Base-by-base conservation (phyloP, 2,113 vertebrate species). In the Garra rufa region DNA sequence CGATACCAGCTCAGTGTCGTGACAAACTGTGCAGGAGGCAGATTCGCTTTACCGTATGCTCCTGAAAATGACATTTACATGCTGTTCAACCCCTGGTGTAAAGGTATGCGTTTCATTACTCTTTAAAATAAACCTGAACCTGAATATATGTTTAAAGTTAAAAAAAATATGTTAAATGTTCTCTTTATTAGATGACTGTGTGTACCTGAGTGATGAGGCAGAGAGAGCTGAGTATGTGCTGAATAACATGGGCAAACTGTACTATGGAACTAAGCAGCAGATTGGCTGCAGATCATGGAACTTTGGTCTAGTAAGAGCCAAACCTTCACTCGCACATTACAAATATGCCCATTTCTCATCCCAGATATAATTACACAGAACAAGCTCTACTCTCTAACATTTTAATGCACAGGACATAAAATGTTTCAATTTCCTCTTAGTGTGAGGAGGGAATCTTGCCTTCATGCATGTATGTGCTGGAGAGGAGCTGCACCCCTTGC, bases 201-300 rank as follows among this genome's bases (percentile, higher is more conserved):
- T 77, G 76, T 77, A 77, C 52, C 50, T 77, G 30, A 9, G 24
- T 15, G 76, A 77, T 1, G 76, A 77, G 5, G 11, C 76, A 0
- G 50, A 77, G 76, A 77, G 76, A 77, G 21, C 1, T 0, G 76
- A 77, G 76, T 77, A 77, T n/a, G 76, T 77, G 52, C 93, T 98
- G 3, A 98, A 96, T n/a, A 97, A 98, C 76, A 93, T 87, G 0
- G 97, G 97, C 2, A 93, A 93, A 69, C 94, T 98, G 89, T 98
- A 97, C 90, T 98, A 98, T 0, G 97, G 97, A 69, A 98, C 97
- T 0, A 96, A 97, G 88, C 92, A 93, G 0, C 97, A 98, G 93
- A 97, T 98, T 26, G 96, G 94, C 0, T 93, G 95, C 55, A 92
- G 96, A 17, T 95, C 95, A 0, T 98, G 97, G 97, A 97, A 97